phyloP scores from a whole-genome alignment of 1,140 invertebrate genomes.

The Drosophila rufa region DNA sequence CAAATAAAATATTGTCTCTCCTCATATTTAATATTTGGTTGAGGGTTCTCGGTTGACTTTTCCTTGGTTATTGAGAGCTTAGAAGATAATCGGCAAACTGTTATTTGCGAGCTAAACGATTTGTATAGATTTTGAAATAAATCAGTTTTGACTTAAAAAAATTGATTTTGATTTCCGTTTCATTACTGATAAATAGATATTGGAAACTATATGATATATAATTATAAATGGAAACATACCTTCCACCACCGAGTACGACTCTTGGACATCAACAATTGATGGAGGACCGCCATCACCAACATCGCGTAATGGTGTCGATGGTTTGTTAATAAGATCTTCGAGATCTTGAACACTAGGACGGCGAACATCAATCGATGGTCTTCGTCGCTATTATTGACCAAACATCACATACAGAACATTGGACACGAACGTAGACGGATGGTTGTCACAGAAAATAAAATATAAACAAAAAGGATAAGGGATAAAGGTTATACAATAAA shows the following conservation, averaged over 20 bases:
- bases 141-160: neutral
- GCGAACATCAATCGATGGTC: slow-evolving; percentile 93
- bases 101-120: neutral
- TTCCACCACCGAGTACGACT: slow-evolving; percentile 96
- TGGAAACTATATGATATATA: neutral
- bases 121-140: neutral
- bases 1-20: neutral
- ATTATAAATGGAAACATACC: slow-evolving; percentile 86
- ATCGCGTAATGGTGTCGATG: slow-evolving; percentile 93
- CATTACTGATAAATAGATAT: neutral
- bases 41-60: too few species aligned
- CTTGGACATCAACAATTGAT: slow-evolving; percentile 94
- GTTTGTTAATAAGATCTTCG: slow-evolving; percentile 95
- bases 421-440: neutral
- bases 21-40: too few species aligned
- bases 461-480: slow-evolving; percentile 17
- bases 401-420: slow-evolving; percentile 40
- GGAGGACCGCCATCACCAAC: slow-evolving; percentile 92
- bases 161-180: neutral
- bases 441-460: slow-evolving; percentile 22
- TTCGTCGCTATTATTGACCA: slow-evolving; percentile 89
- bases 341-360: slow-evolving; percentile 94
- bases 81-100: neutral
- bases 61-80: neutral
- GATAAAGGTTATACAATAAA: neutral